Evolutionary conservation across 1,140 invertebrate species (phyloP), one percentile per base, ranked within the genome.

Genomic region (Philotrypesis tridentata): DNA sequence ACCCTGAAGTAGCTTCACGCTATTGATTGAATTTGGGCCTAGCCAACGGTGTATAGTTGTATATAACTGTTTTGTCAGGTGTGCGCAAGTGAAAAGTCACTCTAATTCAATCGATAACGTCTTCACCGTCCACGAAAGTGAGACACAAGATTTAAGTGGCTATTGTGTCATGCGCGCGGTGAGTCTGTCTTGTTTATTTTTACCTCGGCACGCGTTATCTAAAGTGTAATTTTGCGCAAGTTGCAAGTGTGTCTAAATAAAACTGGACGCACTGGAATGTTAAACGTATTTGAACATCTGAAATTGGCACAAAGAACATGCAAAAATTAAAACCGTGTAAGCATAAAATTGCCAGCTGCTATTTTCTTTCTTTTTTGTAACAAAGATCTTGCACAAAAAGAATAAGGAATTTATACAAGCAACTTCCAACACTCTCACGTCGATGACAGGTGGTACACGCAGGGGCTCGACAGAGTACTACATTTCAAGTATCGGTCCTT

Each of bases 31-130:
- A 14, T 48, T 72, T 48, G n/a, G 31, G 23, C 23, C n/a, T 21
- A 12, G 7, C 70, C 9, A 21, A 43, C 31, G 21, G 12, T 21
- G 9, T 37, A 37, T 21, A 55, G 14, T 4, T 55, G 21, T 55
- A 55, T 25, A 29, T 31, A 31, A 67, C 21, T 72, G 33, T 72
- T 72, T 72, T 72, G 8, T 72, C 40, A 72, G 70, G 33, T 72
- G 37, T 48, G 9, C 7, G 8, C 70, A 72, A 72, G 21, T 33
- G 27, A 31, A 43, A 48, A 72, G 37, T 48, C 40, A 72, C 70
- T 72, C 27, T 31, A 33, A n/a, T 33, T 31, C 29, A 37, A 70
- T 70, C 67, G 29, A 31, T 33, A 70, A 33, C 21, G 17, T 17
- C 31, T 70, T 21, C 21, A 31, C 27, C 31, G 11, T 37, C 8